Evolutionary conservation across 2,797 vertebrate genomes (phyloP).

Genomic region (Gorsachius magnificus): DNA sequence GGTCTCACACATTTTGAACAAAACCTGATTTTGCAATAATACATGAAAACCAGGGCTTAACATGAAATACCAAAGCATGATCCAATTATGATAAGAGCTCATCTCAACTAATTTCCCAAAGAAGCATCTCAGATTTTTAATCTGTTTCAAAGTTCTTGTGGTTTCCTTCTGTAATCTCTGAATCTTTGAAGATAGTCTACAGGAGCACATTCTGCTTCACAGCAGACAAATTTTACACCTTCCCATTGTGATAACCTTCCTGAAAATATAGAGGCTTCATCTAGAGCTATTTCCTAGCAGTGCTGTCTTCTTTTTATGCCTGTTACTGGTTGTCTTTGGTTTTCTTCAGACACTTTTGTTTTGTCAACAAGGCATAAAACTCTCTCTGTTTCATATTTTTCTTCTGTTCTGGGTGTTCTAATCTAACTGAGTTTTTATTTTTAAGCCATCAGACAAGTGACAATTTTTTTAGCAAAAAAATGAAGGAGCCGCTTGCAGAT

Average conservation of each 20-base stretch:
- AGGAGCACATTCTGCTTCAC: background rate
- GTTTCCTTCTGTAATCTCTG: background rate
- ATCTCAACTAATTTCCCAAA: background rate
- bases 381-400: background rate
- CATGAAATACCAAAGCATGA: background rate
- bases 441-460: background rate
- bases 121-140: background rate
- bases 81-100: background rate
- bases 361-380: background rate
- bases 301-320: background rate
- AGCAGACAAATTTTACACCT: background rate
- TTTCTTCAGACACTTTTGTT: background rate
- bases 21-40: background rate
- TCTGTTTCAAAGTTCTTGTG: background rate
- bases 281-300: background rate
- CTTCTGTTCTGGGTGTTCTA: background rate
- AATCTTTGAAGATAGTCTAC: background rate
- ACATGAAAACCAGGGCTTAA: background rate
- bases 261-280: background rate
- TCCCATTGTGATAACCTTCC: background rate
- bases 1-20: background rate
- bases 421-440: background rate
- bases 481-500: background rate
- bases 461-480: conserved; percentile 23
- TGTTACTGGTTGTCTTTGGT: background rate